Evolutionary conservation across 2,888 invertebrate species (phyloP).

Genomic region (Pyrocoelia pectoralis): DNA sequence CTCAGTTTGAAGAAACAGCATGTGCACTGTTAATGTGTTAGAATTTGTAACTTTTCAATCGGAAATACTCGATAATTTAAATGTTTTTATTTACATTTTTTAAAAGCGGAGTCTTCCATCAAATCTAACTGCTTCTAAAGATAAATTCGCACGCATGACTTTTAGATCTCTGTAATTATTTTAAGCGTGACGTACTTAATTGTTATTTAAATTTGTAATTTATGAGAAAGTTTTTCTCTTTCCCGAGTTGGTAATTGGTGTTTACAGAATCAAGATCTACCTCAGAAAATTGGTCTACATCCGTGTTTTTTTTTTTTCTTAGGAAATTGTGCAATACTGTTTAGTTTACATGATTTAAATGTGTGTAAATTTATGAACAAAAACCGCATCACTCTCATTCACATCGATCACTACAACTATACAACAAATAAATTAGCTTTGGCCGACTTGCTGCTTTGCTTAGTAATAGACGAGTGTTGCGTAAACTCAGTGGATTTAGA

Average conservation of each 20-base stretch:
- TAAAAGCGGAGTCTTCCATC: slow-evolving; percentile 27
- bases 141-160: background rate
- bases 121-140: background rate
- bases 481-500: slow-evolving; percentile 31
- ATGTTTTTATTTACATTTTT: slow-evolving; percentile 6
- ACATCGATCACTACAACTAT: slow-evolving; percentile 21
- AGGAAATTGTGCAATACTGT: slow-evolving; percentile 26
- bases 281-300: slow-evolving; percentile 28
- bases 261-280: slow-evolving; percentile 27
- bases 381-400: slow-evolving; percentile 23
- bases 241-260: slow-evolving; percentile 25
- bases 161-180: slow-evolving; percentile 18
- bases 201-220: slow-evolving; percentile 21
- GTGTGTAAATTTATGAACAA: slow-evolving; percentile 7
- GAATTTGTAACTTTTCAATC: slow-evolving; percentile 27
- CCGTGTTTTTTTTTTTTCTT: slow-evolving; percentile 13
- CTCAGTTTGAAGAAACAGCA: slow-evolving; percentile 24
- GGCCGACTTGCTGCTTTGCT: slow-evolving; percentile 31
- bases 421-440: slow-evolving; percentile 29
- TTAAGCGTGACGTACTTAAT: slow-evolving; percentile 27
- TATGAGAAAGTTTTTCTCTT: slow-evolving; percentile 20
- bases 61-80: slow-evolving; percentile 27
- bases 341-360: slow-evolving; percentile 17
- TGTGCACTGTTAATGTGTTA: slow-evolving; percentile 25
- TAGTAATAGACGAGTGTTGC: slow-evolving; percentile 31